Percentiles rank a stretch among this genome's conserved stretches.
Conservation (phyloP, 2,113 vertebrate genomes). For the Gracilinanus agilis region DNA sequence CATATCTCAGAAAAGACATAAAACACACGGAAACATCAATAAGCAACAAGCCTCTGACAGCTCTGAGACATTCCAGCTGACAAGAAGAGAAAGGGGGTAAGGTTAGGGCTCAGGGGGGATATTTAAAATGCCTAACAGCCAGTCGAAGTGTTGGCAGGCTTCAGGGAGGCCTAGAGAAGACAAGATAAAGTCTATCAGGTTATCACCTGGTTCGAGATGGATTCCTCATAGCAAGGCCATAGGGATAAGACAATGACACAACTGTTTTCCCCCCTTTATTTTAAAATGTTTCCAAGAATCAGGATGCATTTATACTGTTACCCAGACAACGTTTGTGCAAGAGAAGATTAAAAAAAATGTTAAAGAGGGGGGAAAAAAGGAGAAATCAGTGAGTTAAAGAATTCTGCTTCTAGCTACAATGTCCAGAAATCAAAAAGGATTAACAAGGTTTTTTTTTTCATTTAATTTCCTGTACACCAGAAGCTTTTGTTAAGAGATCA, state of each 20-base stretch:
- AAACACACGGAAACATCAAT: constrained; percentile 99
- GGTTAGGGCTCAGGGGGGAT: constrained; percentile 96
- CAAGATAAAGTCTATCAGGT: constrained; percentile 99
- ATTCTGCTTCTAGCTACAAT: constrained; percentile 90
- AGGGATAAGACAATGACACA: constrained; percentile 84
- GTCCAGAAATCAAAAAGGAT: constrained; percentile 91
- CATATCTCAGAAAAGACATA: constrained; percentile 98
- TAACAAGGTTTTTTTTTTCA: constrained; percentile 87
- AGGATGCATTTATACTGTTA: constrained; percentile 81
- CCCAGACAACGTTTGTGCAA: constrained; percentile 85
- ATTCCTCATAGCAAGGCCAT: constrained; percentile 90
- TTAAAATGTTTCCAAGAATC: constrained; percentile 81
- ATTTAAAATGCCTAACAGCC: constrained; percentile 93
- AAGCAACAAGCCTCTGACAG: constrained; percentile 99
- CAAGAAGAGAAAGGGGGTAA: constrained; percentile 94
- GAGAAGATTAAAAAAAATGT: constrained; percentile 81
- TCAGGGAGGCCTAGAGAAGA: constrained; percentile 92
- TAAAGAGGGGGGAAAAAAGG: constrained; percentile 73
- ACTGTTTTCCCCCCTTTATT: constrained; percentile 78
- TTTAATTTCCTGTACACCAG: constrained; percentile 93
- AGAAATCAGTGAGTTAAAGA: constrained; percentile 84
- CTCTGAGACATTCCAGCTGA: constrained; percentile 92
- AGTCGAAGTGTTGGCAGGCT: constrained; percentile 95
- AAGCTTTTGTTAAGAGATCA: constrained; percentile 92
- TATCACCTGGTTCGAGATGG: constrained; percentile 95